Base-by-base conservation (phyloP, 2,113 vertebrate species). In the Numenius arquata region DNA sequence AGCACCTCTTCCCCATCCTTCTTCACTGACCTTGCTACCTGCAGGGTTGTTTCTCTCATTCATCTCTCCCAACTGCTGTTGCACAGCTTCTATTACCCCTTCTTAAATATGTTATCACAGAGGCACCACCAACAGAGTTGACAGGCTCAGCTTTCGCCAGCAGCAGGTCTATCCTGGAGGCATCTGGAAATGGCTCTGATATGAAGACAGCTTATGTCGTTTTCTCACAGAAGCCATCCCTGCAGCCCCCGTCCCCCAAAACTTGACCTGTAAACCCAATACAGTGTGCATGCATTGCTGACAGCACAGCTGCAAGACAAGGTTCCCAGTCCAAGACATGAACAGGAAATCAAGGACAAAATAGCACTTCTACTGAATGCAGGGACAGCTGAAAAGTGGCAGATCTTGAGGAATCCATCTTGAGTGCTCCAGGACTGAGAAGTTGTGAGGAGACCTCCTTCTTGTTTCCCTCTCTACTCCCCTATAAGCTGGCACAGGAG, bases 151-250 rank as follows among this genome's bases (percentile, higher is more conserved):
- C 48, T 38, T 74, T 85, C 16, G 22, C 48, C 27, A 55, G 17
- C 2, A 7, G 34, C 1, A 1, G 27, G 5, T 48, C 32, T 2
- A 1, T 73, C 47, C 18, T 20, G 8, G 38, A 52, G 20, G 23
- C 8, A 9, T 27, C 9, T 85, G 38, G 38, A 53, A 53, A 36
- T 53, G 40, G 47, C 27, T 63, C 8, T 7, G 4, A 71, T 23
- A 83, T 3, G 13, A 22, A 15, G 18, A 41, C 53, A 59, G 12
- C 27, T 81, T 56, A 34, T 56, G 26, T 21, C 5, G 14, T 22
- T 15, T 45, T 67, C 65, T 58, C 67, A 71, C 10, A 61, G 23
- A 71, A 61, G 17, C 13, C n/a, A 38, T 8, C 41, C 12, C 21
- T 58, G 65, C 15, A 68, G 12, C 21, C 9, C 11, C 21, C 3